phyloP scores from a whole-genome alignment of 2,113 vertebrate species.

The Glareola pratincola region DNA sequence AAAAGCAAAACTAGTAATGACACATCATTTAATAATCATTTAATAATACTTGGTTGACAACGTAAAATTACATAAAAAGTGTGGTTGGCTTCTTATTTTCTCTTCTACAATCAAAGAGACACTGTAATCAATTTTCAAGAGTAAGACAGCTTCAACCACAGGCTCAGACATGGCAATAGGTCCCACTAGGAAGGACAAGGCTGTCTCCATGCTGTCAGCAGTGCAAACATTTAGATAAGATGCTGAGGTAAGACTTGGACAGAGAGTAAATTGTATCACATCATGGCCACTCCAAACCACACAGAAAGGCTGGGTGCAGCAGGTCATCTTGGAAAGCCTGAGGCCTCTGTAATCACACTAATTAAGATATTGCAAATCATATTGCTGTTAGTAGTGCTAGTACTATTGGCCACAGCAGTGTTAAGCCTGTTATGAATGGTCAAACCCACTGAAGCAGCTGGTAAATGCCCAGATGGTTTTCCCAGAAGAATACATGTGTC shows the following conservation, averaged over 20 bases:
- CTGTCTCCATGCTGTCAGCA: neutral
- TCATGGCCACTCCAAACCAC: neutral
- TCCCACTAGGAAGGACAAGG: neutral
- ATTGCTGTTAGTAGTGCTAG: neutral
- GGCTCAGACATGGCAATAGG: neutral
- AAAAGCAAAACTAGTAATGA: conserved; percentile 17
- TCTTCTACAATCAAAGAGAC: neutral
- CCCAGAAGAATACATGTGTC: neutral
- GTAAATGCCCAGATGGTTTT: neutral
- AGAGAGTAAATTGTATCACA: neutral
- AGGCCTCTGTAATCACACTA: neutral
- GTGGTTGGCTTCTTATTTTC: neutral
- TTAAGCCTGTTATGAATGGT: neutral
- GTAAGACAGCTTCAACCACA: neutral
- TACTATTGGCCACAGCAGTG: neutral
- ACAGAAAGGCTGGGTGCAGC: neutral
- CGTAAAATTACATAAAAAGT: neutral
- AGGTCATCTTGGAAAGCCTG: neutral
- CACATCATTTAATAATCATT: conserved; percentile 40
- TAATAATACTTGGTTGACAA: conserved; percentile 40
- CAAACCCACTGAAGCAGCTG: neutral
- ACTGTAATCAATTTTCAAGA: neutral
- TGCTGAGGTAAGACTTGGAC: neutral
- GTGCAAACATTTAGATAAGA: neutral
- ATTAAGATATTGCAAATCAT: neutral